Evolutionary conservation across 2,113 vertebrate genomes (phyloP).

Genomic region (Echinops telfairi): DNA sequence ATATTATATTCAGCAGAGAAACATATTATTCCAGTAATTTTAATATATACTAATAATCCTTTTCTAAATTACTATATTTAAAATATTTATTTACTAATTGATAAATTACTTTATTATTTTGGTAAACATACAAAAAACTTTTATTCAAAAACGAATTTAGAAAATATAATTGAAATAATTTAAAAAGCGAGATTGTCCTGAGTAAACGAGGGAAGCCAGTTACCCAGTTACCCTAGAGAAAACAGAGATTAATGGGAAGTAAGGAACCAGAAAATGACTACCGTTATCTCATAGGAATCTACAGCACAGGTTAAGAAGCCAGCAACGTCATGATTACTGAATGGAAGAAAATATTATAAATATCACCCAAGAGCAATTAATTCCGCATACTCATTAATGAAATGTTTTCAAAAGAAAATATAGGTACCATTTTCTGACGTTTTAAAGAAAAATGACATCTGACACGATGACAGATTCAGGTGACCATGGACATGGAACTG

Average conservation of each 20-base stretch:
- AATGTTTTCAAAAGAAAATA: neutral
- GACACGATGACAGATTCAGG: neutral
- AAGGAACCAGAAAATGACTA: neutral
- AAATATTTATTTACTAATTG: no score
- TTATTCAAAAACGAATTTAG: no score
- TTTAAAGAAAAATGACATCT: neutral
- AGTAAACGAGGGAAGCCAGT: neutral
- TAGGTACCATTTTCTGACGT: neutral
- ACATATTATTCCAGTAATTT: no score
- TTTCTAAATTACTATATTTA: no score
- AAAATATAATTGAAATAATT: no score
- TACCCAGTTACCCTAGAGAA: neutral
- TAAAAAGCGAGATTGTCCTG: neutral
- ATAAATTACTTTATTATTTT: no score
- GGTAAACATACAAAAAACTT: no score
- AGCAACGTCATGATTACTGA: neutral
- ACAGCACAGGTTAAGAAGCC: neutral
- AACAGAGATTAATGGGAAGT: neutral
- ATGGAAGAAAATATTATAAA: neutral
- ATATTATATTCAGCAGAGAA: no score
- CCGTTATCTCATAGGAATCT: neutral
- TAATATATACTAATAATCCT: no score
- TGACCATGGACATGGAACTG: neutral
- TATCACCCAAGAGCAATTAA: neutral
- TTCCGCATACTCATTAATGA: neutral